Percentiles rank a stretch among this genome's conserved stretches.
Evolutionary conservation across 2,888 invertebrate species (phyloP).

Genomic region (Oegoconia quadripuncta): DNA sequence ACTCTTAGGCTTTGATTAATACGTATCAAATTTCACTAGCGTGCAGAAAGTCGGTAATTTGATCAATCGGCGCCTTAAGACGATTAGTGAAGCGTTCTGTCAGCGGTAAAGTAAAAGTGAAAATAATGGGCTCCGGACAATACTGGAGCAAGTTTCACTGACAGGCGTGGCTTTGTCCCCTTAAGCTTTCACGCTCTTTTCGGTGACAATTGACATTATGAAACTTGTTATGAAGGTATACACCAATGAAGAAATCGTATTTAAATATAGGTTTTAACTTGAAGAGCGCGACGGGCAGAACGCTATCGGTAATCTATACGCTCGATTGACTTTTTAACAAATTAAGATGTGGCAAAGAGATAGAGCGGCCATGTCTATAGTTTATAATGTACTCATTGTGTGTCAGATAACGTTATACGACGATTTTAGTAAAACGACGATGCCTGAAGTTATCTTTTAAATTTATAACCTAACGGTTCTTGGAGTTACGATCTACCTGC

Average conservation of each 20-base stretch:
- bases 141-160: conserved; percentile 37
- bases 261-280: no score
- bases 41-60: conserved; percentile 58
- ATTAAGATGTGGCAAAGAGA: background rate
- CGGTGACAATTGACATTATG: conserved; percentile 1
- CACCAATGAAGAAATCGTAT: no score
- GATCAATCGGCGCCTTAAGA: conserved; percentile 49
- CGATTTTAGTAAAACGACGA: conserved; percentile 26
- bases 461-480: conserved; percentile 38
- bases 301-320: no score
- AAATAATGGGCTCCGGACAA: conserved; percentile 40
- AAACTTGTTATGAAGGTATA: no score
- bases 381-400: conserved; percentile 39
- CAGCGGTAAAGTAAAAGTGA: conserved; percentile 60
- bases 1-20: conserved; percentile 19
- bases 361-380: conserved; percentile 12
- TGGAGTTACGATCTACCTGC: conserved; percentile 17
- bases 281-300: no score
- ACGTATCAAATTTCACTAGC: conserved; percentile 36
- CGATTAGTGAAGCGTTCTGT: conserved; percentile 56
- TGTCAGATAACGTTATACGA: conserved; percentile 31
- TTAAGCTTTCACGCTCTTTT: conserved; percentile 29
- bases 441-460: conserved; percentile 32
- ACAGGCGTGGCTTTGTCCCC: conserved; percentile 30
- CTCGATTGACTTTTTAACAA: no score